Evolutionary conservation across 1,140 invertebrate genomes (phyloP), one percentile per base, ranked within the genome.

Genomic region (Drosophila kikkawai): DNA sequence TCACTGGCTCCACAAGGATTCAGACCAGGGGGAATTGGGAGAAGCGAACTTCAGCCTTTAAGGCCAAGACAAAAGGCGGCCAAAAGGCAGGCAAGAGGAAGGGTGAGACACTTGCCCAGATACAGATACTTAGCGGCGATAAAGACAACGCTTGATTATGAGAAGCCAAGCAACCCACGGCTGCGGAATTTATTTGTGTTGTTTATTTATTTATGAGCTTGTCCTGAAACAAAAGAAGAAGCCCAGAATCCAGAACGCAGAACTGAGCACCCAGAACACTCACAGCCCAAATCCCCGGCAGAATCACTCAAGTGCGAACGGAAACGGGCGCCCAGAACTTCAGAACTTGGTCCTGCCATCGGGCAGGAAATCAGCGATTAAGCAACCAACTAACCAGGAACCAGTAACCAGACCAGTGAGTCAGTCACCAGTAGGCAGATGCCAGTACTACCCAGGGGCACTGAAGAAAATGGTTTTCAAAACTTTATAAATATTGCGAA

Each of bases 61-160:
- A 17, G 50, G 57, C 48, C 22, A 70, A 80, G 70, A 87, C 85
- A 90, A 87, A 88, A 75, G 84, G 80, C 84, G 69, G 68, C 68
- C 68, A 78, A 84, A 82, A 71, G 60, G 76, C 64, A 32, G 29
- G 34, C 32, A 7, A 19, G 6, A 13, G 4, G 39, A 32, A 51
- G 63, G 63, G 32, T 68, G 60, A 51, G 48, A 70, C 83, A 60
- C 64, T 80, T 67, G 77, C 67, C 65, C 48, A 66, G 44, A 85
- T 81, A 61, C 79, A 82, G 84, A 88, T 88, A 90, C 84, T 90
- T 88, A 85, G 78, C 78, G 66, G 74, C 77, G 84, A 88, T 88
- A 88, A 90, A 90, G 78, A 90, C 85, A 88, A 84, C 77, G 77
- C 85, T 80, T 90, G 84, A 88, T 88, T 90, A 88, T 88, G 85